Evolutionary conservation across 53 echinoderm and acorn worm genomes (phyloP).

Genomic region (Pentamera pediparva): DNA sequence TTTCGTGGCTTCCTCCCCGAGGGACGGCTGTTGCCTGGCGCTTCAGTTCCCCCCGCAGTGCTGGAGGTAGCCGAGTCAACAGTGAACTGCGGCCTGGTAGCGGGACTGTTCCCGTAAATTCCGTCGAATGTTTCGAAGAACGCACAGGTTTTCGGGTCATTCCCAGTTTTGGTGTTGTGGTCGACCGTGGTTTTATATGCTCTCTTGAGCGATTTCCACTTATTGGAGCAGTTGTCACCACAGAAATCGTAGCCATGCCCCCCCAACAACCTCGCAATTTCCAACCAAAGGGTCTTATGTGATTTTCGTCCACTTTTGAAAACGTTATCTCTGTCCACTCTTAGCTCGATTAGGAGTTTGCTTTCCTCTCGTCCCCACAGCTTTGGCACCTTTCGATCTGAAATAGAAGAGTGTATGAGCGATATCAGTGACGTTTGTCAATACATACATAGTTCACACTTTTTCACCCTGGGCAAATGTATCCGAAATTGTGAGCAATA

Average conservation of each 20-base stretch:
- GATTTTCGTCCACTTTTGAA: not conserved
- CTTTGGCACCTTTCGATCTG: constrained; percentile 17
- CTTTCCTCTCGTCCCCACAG: not conserved
- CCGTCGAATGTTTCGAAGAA: constrained; percentile 2
- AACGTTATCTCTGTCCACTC: not conserved
- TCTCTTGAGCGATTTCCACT: constrained; percentile 13
- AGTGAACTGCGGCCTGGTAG: constrained; percentile 2
- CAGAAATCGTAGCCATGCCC: not conserved
- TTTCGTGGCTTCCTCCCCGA: not conserved
- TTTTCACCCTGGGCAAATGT: too few species aligned
- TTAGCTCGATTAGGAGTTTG: constrained; percentile 1
- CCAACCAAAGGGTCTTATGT: constrained; percentile 4
- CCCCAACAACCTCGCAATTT: not conserved
- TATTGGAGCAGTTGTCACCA: constrained; percentile 5
- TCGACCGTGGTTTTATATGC: not conserved
- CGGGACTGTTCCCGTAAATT: not conserved
- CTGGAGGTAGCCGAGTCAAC: not conserved
- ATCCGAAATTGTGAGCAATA: too few species aligned
- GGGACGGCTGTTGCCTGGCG: not conserved
- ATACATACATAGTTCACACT: too few species aligned
- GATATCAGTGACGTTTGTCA: too few species aligned
- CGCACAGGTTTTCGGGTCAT: constrained; percentile 11
- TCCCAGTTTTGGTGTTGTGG: constrained; percentile 5
- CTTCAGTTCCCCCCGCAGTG: not conserved
- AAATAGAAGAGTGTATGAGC: too few species aligned